A percentile compares a stretch with the other conserved stretches of the same genome.
Conservation (phyloP, 2,113 vertebrate genomes). For the Archilochus colubris region DNA sequence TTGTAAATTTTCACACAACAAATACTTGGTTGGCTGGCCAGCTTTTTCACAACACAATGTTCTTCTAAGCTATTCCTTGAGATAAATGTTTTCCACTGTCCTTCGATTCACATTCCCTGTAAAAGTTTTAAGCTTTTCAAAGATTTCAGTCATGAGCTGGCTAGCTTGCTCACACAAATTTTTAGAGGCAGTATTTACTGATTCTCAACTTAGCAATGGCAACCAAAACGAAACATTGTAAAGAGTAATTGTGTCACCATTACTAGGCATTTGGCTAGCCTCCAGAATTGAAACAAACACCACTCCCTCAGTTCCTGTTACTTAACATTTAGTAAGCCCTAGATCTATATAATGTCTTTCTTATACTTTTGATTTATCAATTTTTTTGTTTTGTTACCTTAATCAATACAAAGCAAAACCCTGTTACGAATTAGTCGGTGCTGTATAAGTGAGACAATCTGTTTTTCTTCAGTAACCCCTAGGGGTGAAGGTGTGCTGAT, state of each 20-base stretch:
- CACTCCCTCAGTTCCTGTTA: neutral
- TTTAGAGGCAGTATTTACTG: neutral
- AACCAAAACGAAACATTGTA: neutral
- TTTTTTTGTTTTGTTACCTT: neutral
- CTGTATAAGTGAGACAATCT: neutral
- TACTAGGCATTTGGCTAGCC: neutral
- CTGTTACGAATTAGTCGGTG: neutral
- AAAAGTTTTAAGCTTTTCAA: neutral
- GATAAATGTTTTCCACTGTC: neutral
- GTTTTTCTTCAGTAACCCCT: neutral
- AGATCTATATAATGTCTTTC: neutral
- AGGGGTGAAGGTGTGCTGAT: neutral
- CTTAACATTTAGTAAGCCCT: neutral
- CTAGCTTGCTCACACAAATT: neutral
- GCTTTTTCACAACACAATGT: neutral
- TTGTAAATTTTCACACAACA: neutral
- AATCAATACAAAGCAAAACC: neutral
- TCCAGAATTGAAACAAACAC: neutral
- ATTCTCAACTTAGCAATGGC: neutral
- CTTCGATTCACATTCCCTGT: neutral
- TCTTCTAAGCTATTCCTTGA: neutral
- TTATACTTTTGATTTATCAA: neutral
- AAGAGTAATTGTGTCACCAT: neutral
- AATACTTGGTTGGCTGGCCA: neutral
- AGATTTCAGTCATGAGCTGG: neutral